Evolutionary conservation across 2,113 vertebrate genomes (phyloP), one percentile per base, ranked within the genome.

Genomic region (Callipepla californica): DNA sequence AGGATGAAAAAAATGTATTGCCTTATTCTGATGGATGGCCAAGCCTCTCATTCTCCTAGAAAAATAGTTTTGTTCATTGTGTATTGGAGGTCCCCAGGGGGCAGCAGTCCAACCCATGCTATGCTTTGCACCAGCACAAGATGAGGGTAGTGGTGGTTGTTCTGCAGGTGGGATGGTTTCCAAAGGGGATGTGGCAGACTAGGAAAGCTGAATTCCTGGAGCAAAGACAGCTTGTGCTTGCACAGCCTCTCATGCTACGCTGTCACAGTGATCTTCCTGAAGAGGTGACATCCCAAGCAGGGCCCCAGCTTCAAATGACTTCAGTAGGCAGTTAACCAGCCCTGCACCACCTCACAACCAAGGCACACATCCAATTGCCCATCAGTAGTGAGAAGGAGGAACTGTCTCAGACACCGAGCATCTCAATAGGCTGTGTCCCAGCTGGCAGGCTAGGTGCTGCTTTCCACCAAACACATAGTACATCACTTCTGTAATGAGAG

Each of bases 201-300:
- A 2, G 3, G 73, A 58, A 79, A 50, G 45, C 42, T 80, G 76
- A 83, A 90, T 92, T 92, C 80, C 78, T 3, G 8, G n/a, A 88
- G 76, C 47, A 82, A 89, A 92, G 76, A 72, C 77, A 87, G 73
- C 65, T 61, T 92, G 53, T 83, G 84, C 81, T 87, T 38, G 55
- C 80, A 87, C 94, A 91, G 40, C 68, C 69, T 93, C 85, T 85
- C 72, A 74, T 89, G 84, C 50, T 0, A 0, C 83, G 80, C 82
- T 92, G 95, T 89, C 93, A 92, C 78, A 66, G 67, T 89, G 93
- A 96, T 96, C 94, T 95, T 95, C 83, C 84, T 93, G 91, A 97
- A 95, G 78, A 78, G 90, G 70, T 96, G 96, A 87, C 93, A 90
- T 83, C 94, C 95, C 93, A 85, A 92, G 90, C 85, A 78, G 62